phyloP scores from a whole-genome alignment of 2,113 vertebrate species.

The Hypomesus transpacificus region DNA sequence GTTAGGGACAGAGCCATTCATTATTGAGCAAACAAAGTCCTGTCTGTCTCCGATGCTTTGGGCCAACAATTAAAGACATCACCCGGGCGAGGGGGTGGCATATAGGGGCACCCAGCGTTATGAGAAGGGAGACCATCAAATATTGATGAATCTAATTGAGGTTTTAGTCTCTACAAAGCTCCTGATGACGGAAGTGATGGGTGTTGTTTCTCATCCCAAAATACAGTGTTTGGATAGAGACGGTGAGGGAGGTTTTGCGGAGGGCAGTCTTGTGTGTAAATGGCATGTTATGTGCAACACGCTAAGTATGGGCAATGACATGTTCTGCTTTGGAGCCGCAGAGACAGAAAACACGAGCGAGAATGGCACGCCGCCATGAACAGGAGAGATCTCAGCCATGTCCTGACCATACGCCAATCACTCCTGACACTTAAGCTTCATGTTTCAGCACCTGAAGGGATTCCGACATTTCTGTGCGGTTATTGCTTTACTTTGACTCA shows the following conservation, averaged over 20 bases:
- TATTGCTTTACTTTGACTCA: too few species aligned
- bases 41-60: slow-evolving; percentile 73
- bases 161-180: slow-evolving; percentile 70
- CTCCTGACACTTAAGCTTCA: too few species aligned
- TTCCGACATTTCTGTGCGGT: too few species aligned
- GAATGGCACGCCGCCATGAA: neutral
- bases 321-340: slow-evolving; percentile 56
- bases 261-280: slow-evolving; percentile 58
- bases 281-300: slow-evolving; percentile 57
- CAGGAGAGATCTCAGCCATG: neutral
- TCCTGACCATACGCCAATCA: too few species aligned
- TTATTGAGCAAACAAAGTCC: slow-evolving; percentile 74
- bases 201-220: slow-evolving; percentile 53
- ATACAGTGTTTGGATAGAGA: slow-evolving; percentile 44
- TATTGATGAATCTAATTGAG: slow-evolving; percentile 76
- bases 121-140: slow-evolving; percentile 68
- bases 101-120: slow-evolving; percentile 46
- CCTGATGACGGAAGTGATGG: slow-evolving; percentile 32
- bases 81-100: slow-evolving; percentile 52
- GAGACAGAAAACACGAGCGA: slow-evolving; percentile 38
- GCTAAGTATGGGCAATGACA: slow-evolving; percentile 64
- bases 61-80: slow-evolving; percentile 76
- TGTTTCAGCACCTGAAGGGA: too few species aligned
- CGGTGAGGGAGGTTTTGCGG: slow-evolving; percentile 28
- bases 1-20: slow-evolving; percentile 66